phyloP scores from a whole-genome alignment of 2,113 vertebrate genomes.

The Strix uralensis region DNA sequence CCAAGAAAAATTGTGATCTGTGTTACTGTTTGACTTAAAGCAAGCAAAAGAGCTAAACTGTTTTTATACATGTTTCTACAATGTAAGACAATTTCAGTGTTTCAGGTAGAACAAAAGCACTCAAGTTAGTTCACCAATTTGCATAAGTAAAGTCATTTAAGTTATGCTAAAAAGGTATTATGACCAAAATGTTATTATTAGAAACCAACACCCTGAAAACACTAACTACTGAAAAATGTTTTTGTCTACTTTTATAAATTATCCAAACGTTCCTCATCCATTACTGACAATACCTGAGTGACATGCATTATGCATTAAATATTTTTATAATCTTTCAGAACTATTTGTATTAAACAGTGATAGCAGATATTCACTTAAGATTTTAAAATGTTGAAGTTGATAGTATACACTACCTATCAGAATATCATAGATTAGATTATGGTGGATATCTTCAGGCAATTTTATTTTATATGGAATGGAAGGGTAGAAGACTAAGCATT shows the following conservation, averaged over 20 bases:
- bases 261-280: background rate
- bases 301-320: constrained; percentile 34
- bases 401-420: background rate
- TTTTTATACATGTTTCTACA: background rate
- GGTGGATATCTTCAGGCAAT: background rate
- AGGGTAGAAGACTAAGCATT: background rate
- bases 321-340: constrained; percentile 25
- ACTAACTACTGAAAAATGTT: background rate
- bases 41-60: background rate
- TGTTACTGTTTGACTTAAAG: background rate
- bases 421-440: constrained; percentile 5
- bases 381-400: background rate
- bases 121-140: background rate
- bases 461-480: constrained; percentile 1
- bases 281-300: constrained; percentile 25
- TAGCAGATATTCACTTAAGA: background rate
- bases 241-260: constrained; percentile 7
- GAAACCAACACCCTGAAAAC: constrained; percentile 21
- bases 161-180: background rate
- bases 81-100: background rate
- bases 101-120: background rate
- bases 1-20: background rate
- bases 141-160: background rate
- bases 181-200: constrained; percentile 21
- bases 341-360: constrained; percentile 38